Conservation (phyloP, 2,113 vertebrate species). For the Ifrita kowaldi region DNA sequence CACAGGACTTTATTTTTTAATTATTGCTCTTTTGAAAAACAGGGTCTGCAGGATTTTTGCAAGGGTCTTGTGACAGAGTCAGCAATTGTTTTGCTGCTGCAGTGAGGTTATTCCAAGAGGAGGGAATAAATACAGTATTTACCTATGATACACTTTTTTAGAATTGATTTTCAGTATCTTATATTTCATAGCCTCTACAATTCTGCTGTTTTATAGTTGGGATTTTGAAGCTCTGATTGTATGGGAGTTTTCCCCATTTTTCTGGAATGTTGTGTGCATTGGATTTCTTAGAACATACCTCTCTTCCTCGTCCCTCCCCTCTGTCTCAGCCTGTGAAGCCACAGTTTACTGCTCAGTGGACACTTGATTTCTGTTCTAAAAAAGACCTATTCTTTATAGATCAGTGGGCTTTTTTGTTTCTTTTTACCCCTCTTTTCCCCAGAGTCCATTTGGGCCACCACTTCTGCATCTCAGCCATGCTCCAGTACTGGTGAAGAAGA, state of each 20-base stretch:
- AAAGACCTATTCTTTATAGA: neutral
- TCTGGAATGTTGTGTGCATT: neutral
- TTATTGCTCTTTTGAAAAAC: constrained; percentile 74
- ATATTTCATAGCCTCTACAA: neutral
- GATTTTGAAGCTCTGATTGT: neutral
- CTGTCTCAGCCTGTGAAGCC: neutral
- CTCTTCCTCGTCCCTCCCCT: neutral
- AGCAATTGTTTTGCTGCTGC: neutral
- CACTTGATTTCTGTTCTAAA: neutral
- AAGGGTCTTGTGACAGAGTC: constrained; percentile 15
- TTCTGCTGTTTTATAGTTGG: neutral
- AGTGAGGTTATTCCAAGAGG: neutral
- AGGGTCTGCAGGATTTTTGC: constrained; percentile 50
- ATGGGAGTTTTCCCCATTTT: neutral
- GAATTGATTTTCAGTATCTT: neutral
- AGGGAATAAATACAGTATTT: constrained; percentile 2
- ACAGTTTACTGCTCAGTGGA: neutral
- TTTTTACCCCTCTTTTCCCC: neutral
- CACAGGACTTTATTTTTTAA: constrained; percentile 76
- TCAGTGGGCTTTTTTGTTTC: neutral
- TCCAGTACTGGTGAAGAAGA: neutral
- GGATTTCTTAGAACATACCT: neutral
- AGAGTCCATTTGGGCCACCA: neutral
- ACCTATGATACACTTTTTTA: neutral
- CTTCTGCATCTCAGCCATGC: neutral